A percentile compares a stretch with the other conserved stretches of the same genome.
These are phyloP conservation scores for Montipora capricornis DNA, from an alignment of 64 coral and sea anemone genomes.

Conservation along the genomic window DNA sequence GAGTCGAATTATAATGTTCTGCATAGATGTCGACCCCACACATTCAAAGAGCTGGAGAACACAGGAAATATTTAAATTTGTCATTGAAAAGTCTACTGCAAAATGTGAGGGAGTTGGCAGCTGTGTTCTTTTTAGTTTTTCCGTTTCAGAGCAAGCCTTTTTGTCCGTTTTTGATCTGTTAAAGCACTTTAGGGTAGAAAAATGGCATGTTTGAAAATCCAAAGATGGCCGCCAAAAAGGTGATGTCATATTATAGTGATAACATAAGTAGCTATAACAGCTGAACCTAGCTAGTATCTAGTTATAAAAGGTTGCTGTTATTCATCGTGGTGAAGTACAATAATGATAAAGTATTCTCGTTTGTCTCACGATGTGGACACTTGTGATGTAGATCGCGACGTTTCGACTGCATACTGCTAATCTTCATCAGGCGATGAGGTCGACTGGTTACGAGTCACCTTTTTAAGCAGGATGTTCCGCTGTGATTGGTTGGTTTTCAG, in stretches of 20 bases:
- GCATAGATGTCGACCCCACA: background rate
- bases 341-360: too few relatives aligned
- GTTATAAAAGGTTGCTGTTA: background rate
- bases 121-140: background rate
- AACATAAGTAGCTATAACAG: background rate
- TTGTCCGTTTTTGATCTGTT: background rate
- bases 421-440: too few relatives aligned
- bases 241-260: background rate
- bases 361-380: too few relatives aligned
- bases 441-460: too few relatives aligned
- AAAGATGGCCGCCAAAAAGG: background rate
- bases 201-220: background rate
- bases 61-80: background rate
- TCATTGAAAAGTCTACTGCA: background rate
- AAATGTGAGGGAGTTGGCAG: background rate
- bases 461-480: too few relatives aligned
- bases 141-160: background rate
- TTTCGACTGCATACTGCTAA: too few relatives aligned
- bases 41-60: background rate
- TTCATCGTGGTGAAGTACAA: too few relatives aligned
- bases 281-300: background rate
- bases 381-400: too few relatives aligned
- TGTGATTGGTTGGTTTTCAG: too few relatives aligned
- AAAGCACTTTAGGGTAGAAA: background rate
- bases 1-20: background rate